Evolutionary conservation across 2,797 vertebrate species (phyloP).

Genomic region (Delichon dasypus): DNA sequence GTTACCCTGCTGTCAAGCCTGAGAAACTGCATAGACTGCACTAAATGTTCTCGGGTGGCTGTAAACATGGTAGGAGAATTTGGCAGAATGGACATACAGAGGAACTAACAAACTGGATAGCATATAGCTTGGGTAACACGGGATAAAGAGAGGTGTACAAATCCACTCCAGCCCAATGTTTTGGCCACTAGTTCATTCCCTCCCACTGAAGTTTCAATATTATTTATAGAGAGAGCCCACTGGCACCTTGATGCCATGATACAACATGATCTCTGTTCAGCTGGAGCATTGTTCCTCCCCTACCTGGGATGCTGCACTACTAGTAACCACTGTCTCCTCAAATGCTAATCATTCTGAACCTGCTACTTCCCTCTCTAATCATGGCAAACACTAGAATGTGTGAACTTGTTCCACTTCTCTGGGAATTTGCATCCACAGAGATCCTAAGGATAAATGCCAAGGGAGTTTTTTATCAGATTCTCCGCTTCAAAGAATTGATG

Average conservation of each 20-base stretch:
- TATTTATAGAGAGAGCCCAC: not conserved
- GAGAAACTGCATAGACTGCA: not conserved
- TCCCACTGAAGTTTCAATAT: not conserved
- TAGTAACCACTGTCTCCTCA: not conserved
- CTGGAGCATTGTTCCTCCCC: not conserved
- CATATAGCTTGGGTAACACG: not conserved
- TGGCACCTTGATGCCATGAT: not conserved
- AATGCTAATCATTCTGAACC: not conserved
- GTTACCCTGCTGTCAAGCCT: constrained; percentile 15
- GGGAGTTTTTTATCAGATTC: not conserved
- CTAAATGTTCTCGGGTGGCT: not conserved
- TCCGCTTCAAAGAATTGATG: not conserved
- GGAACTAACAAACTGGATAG: not conserved
- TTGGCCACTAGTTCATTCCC: not conserved
- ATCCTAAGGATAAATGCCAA: not conserved
- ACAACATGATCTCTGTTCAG: not conserved
- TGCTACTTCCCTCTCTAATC: not conserved
- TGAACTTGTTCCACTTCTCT: not conserved
- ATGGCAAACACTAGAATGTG: not conserved
- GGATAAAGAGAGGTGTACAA: not conserved
- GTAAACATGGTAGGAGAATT: not conserved
- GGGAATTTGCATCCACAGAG: not conserved
- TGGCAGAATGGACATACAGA: not conserved
- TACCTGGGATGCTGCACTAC: not conserved
- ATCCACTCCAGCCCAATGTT: not conserved